Evolutionary conservation across 1,140 invertebrate genomes (phyloP), one percentile per base, ranked within the genome.

Genomic region (Zaprionus tsacasi): DNA sequence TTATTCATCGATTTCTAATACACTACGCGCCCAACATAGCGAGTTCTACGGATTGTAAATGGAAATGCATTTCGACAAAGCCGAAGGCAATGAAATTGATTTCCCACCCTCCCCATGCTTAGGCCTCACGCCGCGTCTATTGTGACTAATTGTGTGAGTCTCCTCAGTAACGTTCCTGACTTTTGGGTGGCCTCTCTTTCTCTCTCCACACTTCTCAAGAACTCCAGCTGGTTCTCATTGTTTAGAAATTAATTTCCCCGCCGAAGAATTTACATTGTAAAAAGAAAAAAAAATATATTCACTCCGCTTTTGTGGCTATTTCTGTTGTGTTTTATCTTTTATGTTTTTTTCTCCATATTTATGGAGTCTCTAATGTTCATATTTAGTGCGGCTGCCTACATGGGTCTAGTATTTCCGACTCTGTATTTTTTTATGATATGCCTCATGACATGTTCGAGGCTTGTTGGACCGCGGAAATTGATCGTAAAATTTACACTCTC

Each of bases 1-100:
- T 89, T 89, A 83, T 88, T 88, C 85, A 88, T 89, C 72, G 81
- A 89, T 88, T 89, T 76, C 88, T 80, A 78, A 83, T 87, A 79
- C 80, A 79, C 83, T 82, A 66, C 55, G 70, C 67, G 79, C 8
- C 43, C 10, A n/a, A 10, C 25, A 10, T 13, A 52, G 8, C 21
- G 48, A 15, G 61, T 59, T 45, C 30, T 54, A 21, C 11, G n/a
- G n/a, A 85, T 87, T 89, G 83, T 88, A 89, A 89, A 87, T 87
- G 83, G 78, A 83, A 87, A 87, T 87, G 85, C 80, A 78, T 87
- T 83, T 80, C 73, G 85, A 88, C 83, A 89, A 81, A 70, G 65
- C 67, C 70, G 21, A 21, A 70, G n/a, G 40, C 33, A 38, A 57
- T 70, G 61, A 83, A 83, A 78, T 82, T 72, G 77, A 88, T 87